phyloP scores from a whole-genome alignment of 2,888 invertebrate species.

The Zaprionus bogoriensis region DNA sequence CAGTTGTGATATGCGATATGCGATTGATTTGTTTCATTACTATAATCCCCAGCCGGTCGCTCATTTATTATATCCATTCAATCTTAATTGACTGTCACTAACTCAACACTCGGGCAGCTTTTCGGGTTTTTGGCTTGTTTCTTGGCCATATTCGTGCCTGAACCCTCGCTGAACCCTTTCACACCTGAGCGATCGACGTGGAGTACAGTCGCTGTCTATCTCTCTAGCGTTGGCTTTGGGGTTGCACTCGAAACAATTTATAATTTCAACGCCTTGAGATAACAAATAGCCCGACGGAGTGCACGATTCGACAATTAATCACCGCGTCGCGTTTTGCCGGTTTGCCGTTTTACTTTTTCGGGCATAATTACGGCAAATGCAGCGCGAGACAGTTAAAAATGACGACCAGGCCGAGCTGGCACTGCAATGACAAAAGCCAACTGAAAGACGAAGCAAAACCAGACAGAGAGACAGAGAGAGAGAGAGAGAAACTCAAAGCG shows the following conservation, averaged over 20 bases:
- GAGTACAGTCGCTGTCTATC: slow-evolving; percentile 31
- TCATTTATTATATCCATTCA: slow-evolving; percentile 33
- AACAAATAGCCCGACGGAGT: slow-evolving; percentile 71
- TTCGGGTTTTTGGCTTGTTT: not conserved
- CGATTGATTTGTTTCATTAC: too few relatives aligned
- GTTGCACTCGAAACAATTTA: slow-evolving; percentile 71
- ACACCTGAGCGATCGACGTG: slow-evolving; percentile 58
- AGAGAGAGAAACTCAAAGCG: not conserved
- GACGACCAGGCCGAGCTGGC: slow-evolving; percentile 38
- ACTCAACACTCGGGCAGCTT: slow-evolving; percentile 40
- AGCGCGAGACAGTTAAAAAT: slow-evolving; percentile 72
- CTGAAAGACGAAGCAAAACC: slow-evolving; percentile 27
- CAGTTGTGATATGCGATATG: too few relatives aligned
- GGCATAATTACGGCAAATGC: slow-evolving; percentile 73
- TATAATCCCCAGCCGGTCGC: too few relatives aligned
- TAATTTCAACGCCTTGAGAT: slow-evolving; percentile 76
- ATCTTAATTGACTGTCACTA: slow-evolving; percentile 56
- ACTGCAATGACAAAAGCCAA: slow-evolving; percentile 59
- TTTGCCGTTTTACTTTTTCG: slow-evolving; percentile 54
- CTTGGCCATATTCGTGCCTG: slow-evolving; percentile 58
- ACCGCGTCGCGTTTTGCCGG: slow-evolving; percentile 59
- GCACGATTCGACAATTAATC: slow-evolving; percentile 76
- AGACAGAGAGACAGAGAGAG: slow-evolving; percentile 7
- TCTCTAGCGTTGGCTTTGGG: slow-evolving; percentile 36
- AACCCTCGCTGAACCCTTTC: slow-evolving; percentile 69